Percentiles rank a stretch among this genome's conserved stretches.
phyloP scores from a whole-genome alignment of 1,140 invertebrate species.

The Thaumetopoea pityocampa region DNA sequence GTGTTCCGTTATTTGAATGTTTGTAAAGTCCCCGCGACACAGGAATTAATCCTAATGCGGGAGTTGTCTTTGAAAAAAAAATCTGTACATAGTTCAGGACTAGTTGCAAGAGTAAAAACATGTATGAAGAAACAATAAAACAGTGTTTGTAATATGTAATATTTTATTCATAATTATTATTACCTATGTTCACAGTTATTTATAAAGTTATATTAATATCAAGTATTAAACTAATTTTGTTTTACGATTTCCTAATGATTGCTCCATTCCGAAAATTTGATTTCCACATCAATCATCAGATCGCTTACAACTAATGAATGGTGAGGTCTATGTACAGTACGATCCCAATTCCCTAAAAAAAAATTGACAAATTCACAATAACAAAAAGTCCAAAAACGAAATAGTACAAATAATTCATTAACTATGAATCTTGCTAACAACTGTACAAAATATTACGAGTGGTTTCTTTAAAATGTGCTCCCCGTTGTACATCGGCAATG shows the following conservation, averaged over 20 bases:
- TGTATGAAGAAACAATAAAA: slow-evolving; percentile 40
- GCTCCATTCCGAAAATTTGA: slow-evolving; percentile 75
- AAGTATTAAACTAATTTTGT: slow-evolving; percentile 74
- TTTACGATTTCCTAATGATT: slow-evolving; percentile 76
- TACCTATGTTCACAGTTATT: slow-evolving; percentile 77
- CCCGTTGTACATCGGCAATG: slow-evolving; percentile 53
- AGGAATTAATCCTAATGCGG: too few relatives aligned
- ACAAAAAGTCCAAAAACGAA: slow-evolving; percentile 69
- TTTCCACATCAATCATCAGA: slow-evolving; percentile 74
- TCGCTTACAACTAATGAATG: slow-evolving; percentile 67
- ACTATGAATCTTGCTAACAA: slow-evolving; percentile 72
- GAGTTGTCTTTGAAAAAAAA: too few relatives aligned
- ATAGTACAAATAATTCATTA: slow-evolving; percentile 69
- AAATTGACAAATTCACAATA: slow-evolving; percentile 76
- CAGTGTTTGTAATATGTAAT: slow-evolving; percentile 70
- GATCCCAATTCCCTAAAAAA: slow-evolving; percentile 75
- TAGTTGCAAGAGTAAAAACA: too few relatives aligned
- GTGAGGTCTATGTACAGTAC: slow-evolving; percentile 72
- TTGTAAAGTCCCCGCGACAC: too few relatives aligned
- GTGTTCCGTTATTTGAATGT: too few relatives aligned
- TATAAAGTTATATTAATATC: slow-evolving; percentile 79
- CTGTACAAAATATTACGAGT: slow-evolving; percentile 74
- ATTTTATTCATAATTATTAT: slow-evolving; percentile 77
- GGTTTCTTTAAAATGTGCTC: slow-evolving; percentile 69
- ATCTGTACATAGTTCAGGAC: too few relatives aligned